Evolutionary conservation across 2,113 vertebrate species (phyloP).

Genomic region (Chrysochloris asiatica): DNA sequence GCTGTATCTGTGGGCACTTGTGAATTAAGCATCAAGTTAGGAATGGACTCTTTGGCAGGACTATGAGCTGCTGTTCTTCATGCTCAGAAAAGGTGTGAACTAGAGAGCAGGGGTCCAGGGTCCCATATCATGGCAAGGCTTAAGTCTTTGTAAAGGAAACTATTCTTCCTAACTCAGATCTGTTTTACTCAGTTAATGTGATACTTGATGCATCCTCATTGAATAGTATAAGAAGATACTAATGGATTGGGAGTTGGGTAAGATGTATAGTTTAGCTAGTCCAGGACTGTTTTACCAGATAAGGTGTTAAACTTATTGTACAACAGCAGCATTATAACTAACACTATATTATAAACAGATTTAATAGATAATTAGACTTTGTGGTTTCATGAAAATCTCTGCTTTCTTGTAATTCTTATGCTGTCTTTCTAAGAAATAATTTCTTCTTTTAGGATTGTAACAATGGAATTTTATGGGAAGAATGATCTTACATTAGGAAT

Average conservation of each 20-base stretch:
- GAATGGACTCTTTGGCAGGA: not conserved
- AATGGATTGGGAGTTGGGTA: not conserved
- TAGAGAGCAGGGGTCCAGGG: not conserved
- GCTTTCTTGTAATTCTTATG: constrained; percentile 14
- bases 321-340: not conserved
- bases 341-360: not conserved
- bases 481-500: constrained; percentile 97
- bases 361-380: constrained; percentile 7
- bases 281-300: not conserved
- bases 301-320: not conserved
- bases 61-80: not conserved
- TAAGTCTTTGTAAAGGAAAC: constrained; percentile 15
- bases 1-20: not conserved
- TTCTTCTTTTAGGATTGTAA: constrained; percentile 93
- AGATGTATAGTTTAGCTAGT: not conserved
- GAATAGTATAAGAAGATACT: not conserved
- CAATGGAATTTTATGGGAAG: constrained; percentile 99
- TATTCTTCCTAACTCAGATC: not conserved
- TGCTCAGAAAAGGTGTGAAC: not conserved
- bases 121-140: not conserved
- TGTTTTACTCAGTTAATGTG: not conserved
- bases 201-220: not conserved
- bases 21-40: not conserved
- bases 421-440: constrained; percentile 47
- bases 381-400: constrained; percentile 19